phyloP scores from a whole-genome alignment of 1,140 invertebrate genomes.

The Diachasma alloeum region DNA sequence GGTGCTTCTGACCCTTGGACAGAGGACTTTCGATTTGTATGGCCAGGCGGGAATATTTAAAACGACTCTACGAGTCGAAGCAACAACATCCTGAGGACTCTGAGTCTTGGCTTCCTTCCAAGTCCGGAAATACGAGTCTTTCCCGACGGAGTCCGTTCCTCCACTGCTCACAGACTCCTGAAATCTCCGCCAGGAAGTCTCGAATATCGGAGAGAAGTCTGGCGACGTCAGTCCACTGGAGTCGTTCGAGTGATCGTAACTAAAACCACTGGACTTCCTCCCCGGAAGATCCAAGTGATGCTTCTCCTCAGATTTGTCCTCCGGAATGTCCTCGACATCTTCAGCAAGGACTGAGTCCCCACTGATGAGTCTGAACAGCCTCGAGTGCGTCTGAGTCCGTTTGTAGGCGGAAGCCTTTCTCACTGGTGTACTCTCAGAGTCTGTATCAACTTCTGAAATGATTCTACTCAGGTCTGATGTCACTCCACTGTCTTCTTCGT shows the following conservation, averaged over 20 bases:
- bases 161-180: conserved; percentile 52
- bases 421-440: conserved; percentile 69
- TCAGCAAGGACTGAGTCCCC: conserved; percentile 65
- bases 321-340: conserved; percentile 41
- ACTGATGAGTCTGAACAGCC: conserved; percentile 73
- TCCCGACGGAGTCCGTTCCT: conserved; percentile 46
- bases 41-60: conserved; percentile 52
- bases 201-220: conserved; percentile 49
- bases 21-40: conserved; percentile 57
- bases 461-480: conserved; percentile 76
- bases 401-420: conserved; percentile 71
- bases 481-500: conserved; percentile 77
- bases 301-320: background rate
- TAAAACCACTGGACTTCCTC: conserved; percentile 35
- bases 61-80: conserved; percentile 64
- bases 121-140: conserved; percentile 69
- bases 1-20: conserved; percentile 68
- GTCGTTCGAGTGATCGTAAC: conserved; percentile 47
- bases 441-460: conserved; percentile 74
- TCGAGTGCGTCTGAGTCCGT: conserved; percentile 76
- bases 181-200: conserved; percentile 41
- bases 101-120: conserved; percentile 64
- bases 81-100: conserved; percentile 43
- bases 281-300: conserved; percentile 31
- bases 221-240: conserved; percentile 54